Conservation (phyloP, 2,113 vertebrate genomes). For the Tichodroma muraria region DNA sequence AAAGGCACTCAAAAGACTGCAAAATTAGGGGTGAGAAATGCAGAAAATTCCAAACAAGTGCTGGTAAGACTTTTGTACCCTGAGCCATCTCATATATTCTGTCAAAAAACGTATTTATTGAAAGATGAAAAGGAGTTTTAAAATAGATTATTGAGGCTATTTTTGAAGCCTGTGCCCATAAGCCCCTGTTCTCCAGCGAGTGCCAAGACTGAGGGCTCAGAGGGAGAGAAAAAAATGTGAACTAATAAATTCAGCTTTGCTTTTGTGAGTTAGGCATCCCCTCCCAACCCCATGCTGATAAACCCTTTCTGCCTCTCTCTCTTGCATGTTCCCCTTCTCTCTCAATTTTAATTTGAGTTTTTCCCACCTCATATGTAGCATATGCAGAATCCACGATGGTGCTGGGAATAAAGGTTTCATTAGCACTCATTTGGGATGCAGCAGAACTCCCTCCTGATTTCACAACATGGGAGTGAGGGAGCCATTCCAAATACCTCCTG, state of each 20-base stretch:
- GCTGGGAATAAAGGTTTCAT: conserved; percentile 44
- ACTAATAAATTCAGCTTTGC: conserved; percentile 16
- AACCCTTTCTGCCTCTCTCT: conserved; percentile 26
- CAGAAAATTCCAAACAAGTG: background rate
- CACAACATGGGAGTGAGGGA: conserved; percentile 9
- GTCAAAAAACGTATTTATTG: background rate
- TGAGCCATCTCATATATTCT: background rate
- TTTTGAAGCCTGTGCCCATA: background rate
- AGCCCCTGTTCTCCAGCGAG: background rate
- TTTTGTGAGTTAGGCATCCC: background rate
- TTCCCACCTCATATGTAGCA: conserved; percentile 32
- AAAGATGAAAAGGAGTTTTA: background rate
- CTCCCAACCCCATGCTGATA: background rate
- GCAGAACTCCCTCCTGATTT: conserved; percentile 40
- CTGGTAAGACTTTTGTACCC: background rate
- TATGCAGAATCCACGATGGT: conserved; percentile 22
- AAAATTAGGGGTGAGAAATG: background rate
- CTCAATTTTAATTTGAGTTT: conserved; percentile 1
- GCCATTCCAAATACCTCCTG: conserved; percentile 38
- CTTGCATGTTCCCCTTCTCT: background rate
- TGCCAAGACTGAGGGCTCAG: background rate
- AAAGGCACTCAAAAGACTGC: background rate
- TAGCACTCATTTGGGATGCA: conserved; percentile 57
- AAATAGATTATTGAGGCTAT: conserved; percentile 12
- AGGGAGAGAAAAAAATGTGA: background rate